Base-by-base conservation (phyloP, 2,888 invertebrate genomes). In the Subacronicta megacephala region DNA sequence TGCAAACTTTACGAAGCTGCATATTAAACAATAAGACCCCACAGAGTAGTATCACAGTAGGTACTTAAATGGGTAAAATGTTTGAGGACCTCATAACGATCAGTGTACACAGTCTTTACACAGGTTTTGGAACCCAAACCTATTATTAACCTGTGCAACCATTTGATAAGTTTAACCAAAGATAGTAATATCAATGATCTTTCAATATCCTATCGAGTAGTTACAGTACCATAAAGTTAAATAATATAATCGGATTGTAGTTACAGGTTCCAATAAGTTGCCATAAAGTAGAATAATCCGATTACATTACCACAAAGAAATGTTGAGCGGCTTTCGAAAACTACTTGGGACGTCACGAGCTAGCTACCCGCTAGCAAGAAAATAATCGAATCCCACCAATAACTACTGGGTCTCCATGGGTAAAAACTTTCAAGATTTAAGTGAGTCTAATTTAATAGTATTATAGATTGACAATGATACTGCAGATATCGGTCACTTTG, bases 251-350 rank as follows among this genome's bases (percentile, higher is more conserved):
- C 57, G 59, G 71, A 66, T 73, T 63, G 62, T 64, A 71, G 68
- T 74, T 61, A 62, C 58, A 57, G 68, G 62, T 64, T 79, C 77
- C 81, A 73, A 81, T 85, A 86, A 82, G 82, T 83, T 80, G 57
- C 66, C 43, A 47, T 64, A 57, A 81, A 82, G 83, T 78, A 75
- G 66, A 80, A 78, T 86, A 87, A 90, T 85, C 87, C 80, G 84
- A 85, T 88, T 89, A 86, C 68, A 59, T 57, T 52, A 59, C 68
- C 71, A 80, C 81, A 87, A 85, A 82, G 82, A 86, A 82, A 79
- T 77, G 72, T 75, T 80, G 78, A 82, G 82, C 80, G 72, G 84
- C 70, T 85, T 85, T 75, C 78, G 61, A 68, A 72, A 84, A 84
- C 81, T 78, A 80, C 73, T 64, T 72, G 60, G 58, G 62, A 65